phyloP scores from a whole-genome alignment of 1,140 invertebrate genomes.

The Uloborus diversus region DNA sequence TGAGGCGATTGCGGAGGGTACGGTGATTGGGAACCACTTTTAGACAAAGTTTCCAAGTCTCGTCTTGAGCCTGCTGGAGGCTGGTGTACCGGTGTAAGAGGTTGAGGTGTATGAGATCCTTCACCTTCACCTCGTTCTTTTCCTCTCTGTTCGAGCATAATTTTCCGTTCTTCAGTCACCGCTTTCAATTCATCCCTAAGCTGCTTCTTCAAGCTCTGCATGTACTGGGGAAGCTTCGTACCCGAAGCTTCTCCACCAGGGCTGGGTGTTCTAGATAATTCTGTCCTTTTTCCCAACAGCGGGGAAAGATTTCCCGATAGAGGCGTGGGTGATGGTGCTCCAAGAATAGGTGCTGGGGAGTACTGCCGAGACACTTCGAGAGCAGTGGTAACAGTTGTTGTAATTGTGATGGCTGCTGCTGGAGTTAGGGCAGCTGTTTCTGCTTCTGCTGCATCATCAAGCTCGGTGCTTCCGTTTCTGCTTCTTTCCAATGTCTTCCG shows the following conservation, averaged over 20 bases:
- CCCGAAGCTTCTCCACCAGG: conserved; percentile 39
- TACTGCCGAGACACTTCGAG: conserved; percentile 15
- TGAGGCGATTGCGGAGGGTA: background rate
- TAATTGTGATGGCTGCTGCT: conserved; percentile 11
- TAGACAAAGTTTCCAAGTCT: background rate
- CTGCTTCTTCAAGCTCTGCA: conserved; percentile 69
- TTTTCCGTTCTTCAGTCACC: conserved; percentile 66
- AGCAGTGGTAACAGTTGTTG: conserved; percentile 1
- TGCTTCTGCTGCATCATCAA: background rate
- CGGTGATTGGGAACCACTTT: background rate
- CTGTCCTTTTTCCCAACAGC: background rate
- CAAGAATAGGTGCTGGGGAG: conserved; percentile 8
- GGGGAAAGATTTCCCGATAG: background rate
- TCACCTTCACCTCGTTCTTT: conserved; percentile 60
- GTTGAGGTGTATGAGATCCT: background rate
- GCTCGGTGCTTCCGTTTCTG: background rate
- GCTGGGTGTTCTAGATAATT: conserved; percentile 20
- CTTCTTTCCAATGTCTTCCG: conserved; percentile 61
- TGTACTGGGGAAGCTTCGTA: conserved; percentile 67
- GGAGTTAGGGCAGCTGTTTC: background rate
- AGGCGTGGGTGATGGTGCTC: conserved; percentile 19
- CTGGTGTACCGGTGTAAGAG: conserved; percentile 68
- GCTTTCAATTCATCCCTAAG: conserved; percentile 70
- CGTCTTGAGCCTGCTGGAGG: background rate
- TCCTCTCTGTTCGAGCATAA: conserved; percentile 64